Evolutionary conservation across 2,113 vertebrate species (phyloP).

Genomic region (Gambusia holbrooki): DNA sequence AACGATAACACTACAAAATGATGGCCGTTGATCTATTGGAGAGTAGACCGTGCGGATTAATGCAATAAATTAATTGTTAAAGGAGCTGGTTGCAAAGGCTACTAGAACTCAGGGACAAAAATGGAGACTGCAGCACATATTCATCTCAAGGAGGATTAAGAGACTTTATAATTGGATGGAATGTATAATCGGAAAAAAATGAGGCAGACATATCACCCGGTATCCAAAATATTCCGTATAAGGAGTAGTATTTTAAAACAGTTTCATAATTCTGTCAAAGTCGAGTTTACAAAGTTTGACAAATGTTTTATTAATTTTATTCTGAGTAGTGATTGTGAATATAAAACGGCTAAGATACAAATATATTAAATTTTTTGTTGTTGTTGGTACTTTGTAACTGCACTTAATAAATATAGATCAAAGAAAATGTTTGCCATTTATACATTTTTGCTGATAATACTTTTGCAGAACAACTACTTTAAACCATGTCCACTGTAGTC

Average conservation of each 20-base stretch:
- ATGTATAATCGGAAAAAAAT: not conserved
- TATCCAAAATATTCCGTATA: not conserved
- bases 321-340: not conserved
- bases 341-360: not conserved
- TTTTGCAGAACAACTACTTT: not conserved
- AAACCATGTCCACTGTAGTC: not conserved
- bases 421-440: not conserved
- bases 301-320: not conserved
- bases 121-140: not conserved
- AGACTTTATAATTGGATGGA: not conserved
- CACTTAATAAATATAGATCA: too few relatives aligned
- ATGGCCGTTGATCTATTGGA: constrained; percentile 68
- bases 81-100: constrained; percentile 22
- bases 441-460: not conserved
- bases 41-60: constrained; percentile 34
- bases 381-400: not conserved
- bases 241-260: not conserved
- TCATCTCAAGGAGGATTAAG: not conserved
- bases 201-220: too few relatives aligned
- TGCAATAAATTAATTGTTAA: constrained; percentile 46
- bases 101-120: not conserved
- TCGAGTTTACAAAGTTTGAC: not conserved
- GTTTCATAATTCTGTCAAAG: not conserved
- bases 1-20: constrained; percentile 74
- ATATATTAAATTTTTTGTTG: not conserved